Evolutionary conservation across 2,888 invertebrate genomes (phyloP).

Genomic region (Spodoptera exigua): DNA sequence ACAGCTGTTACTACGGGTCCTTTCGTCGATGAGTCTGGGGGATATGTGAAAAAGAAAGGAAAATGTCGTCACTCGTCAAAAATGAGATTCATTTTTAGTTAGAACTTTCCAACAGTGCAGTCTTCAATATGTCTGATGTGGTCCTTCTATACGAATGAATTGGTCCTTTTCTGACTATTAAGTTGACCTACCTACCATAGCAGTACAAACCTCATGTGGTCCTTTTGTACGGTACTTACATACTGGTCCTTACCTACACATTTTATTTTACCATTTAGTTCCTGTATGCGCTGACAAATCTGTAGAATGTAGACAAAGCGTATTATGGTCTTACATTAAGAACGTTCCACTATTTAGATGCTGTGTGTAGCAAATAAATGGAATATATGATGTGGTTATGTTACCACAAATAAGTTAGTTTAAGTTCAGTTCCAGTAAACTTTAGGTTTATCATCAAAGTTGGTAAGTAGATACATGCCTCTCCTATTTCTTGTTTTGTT

Average conservation of each 20-base stretch:
- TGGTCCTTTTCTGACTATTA: too few relatives aligned
- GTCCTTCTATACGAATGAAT: too few relatives aligned
- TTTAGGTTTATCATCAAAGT: slow-evolving; percentile 40
- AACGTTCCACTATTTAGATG: slow-evolving; percentile 34
- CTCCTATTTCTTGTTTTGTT: slow-evolving; percentile 18
- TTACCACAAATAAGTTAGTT: slow-evolving; percentile 31
- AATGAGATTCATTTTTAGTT: too few relatives aligned
- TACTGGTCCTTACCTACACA: neutral
- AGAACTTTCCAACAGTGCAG: too few relatives aligned
- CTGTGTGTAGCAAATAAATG: slow-evolving; percentile 38
- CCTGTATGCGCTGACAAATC: slow-evolving; percentile 20
- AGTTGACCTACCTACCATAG: too few relatives aligned
- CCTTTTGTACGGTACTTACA: slow-evolving; percentile 33
- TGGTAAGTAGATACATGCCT: slow-evolving; percentile 11
- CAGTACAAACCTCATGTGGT: too few relatives aligned
- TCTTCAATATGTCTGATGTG: too few relatives aligned
- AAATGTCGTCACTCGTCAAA: slow-evolving; percentile 13
- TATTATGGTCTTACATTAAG: slow-evolving; percentile 24
- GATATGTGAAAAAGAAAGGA: slow-evolving; percentile 2
- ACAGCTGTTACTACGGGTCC: slow-evolving; percentile 49
- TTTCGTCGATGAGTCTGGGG: slow-evolving; percentile 13
- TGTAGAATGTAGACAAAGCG: slow-evolving; percentile 15
- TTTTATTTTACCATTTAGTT: slow-evolving; percentile 17
- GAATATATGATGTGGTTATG: slow-evolving; percentile 34
- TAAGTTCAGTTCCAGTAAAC: slow-evolving; percentile 22